These are phyloP conservation scores for Calycopis cecrops DNA, from an alignment of 1,140 invertebrate genomes.

Conservation along the genomic window DNA sequence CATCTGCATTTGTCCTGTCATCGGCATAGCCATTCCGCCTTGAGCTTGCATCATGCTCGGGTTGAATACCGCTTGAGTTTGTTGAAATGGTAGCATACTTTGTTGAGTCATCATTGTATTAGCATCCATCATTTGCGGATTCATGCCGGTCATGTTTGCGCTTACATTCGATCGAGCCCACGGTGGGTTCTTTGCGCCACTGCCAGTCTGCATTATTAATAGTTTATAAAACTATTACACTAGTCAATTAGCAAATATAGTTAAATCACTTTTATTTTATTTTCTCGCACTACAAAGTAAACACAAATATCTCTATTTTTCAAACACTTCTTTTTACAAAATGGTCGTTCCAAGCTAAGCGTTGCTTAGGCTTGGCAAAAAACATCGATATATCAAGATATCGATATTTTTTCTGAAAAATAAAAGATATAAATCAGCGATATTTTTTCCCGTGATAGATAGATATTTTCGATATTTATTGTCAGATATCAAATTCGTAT, in stretches of 20 bases:
- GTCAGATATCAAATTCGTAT: too few species aligned
- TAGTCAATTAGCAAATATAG: neutral
- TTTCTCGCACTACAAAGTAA: neutral
- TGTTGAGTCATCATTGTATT: conserved; percentile 66
- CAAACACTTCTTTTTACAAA: too few species aligned
- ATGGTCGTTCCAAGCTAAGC: too few species aligned
- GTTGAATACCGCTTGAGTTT: conserved; percentile 59
- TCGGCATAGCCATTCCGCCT: conserved; percentile 62
- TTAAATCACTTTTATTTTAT: conserved; percentile 10
- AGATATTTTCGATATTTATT: too few species aligned
- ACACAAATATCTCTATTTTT: too few species aligned
- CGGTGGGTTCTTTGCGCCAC: conserved; percentile 65
- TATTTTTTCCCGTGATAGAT: too few species aligned
- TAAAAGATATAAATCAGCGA: too few species aligned
- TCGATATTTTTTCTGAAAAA: too few species aligned
- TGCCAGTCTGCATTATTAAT: conserved; percentile 54
- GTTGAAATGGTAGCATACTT: conserved; percentile 65
- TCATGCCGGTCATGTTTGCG: conserved; percentile 67
- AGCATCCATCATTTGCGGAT: conserved; percentile 67
- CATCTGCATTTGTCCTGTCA: conserved; percentile 65
- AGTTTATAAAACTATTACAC: conserved; percentile 9
- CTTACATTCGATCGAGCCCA: conserved; percentile 66
- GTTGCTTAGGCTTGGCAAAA: too few species aligned
- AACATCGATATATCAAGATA: too few species aligned
- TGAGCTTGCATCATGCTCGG: conserved; percentile 64